phyloP scores from a whole-genome alignment of 2,888 invertebrate genomes.

The Eulithis testata region DNA sequence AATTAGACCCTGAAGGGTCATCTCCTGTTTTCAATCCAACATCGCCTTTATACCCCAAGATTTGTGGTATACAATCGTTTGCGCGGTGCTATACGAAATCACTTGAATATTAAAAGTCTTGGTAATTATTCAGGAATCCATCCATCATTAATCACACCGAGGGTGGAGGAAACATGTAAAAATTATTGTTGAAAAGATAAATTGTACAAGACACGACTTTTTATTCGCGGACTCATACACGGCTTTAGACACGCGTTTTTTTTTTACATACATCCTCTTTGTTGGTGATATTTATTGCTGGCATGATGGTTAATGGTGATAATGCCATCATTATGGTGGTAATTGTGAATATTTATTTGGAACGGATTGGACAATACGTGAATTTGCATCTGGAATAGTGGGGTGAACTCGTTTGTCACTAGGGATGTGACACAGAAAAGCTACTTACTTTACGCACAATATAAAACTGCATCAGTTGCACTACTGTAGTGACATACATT shows the following conservation, averaged over 20 bases:
- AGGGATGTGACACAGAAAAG: too few species aligned
- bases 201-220: slow-evolving; percentile 74
- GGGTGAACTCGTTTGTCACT: slow-evolving; percentile 11
- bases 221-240: slow-evolving; percentile 60
- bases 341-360: slow-evolving; percentile 62
- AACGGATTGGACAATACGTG: slow-evolving; percentile 44
- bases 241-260: slow-evolving; percentile 45
- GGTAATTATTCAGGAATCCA: slow-evolving; percentile 85
- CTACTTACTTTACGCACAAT: too few species aligned
- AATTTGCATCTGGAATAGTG: slow-evolving; percentile 40
- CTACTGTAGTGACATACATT: too few species aligned
- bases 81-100: slow-evolving; percentile 59
- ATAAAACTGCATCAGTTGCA: too few species aligned
- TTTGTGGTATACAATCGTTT: slow-evolving; percentile 51
- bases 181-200: slow-evolving; percentile 84
- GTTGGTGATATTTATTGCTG: slow-evolving; percentile 64
- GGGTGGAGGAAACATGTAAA: slow-evolving; percentile 80
- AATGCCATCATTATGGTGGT: slow-evolving; percentile 55
- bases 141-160: slow-evolving; percentile 83
- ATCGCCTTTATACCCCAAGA: slow-evolving; percentile 50
- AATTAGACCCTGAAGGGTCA: slow-evolving; percentile 71
- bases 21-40: slow-evolving; percentile 55
- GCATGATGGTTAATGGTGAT: slow-evolving; percentile 34
- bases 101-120: slow-evolving; percentile 85
- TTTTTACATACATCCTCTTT: slow-evolving; percentile 53